A percentile compares a stretch with the other conserved stretches of the same genome.
Evolutionary conservation across 1,140 invertebrate species (phyloP).

Genomic region (Listronotus bonariensis): DNA sequence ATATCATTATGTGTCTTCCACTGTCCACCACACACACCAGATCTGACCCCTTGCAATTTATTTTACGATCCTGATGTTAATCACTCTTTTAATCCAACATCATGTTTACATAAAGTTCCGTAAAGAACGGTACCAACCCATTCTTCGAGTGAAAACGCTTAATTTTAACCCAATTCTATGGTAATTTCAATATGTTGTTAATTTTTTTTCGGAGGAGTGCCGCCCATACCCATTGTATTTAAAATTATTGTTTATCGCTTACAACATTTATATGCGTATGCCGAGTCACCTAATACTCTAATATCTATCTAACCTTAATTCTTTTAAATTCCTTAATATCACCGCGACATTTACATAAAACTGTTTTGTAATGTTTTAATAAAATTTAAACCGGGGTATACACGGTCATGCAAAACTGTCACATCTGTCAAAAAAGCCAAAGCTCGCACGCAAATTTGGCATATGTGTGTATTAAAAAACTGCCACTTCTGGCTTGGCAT

Average conservation of each 20-base stretch:
- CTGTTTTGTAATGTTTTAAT: too few relatives aligned
- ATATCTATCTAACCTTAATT: slow-evolving; percentile 25
- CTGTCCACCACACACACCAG: too few relatives aligned
- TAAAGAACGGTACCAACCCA: slow-evolving; percentile 18
- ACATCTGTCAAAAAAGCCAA: too few relatives aligned
- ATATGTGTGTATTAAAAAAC: too few relatives aligned
- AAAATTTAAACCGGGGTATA: too few relatives aligned
- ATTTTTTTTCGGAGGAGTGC: slow-evolving; percentile 27
- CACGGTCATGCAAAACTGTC: too few relatives aligned
- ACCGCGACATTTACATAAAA: slow-evolving; percentile 16
- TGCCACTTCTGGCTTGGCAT: too few relatives aligned
- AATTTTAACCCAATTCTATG: slow-evolving; percentile 31
- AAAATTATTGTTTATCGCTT: slow-evolving; percentile 30
- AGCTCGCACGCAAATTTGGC: too few relatives aligned
- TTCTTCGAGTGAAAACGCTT: slow-evolving; percentile 25
- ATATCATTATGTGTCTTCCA: too few relatives aligned
- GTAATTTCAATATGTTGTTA: slow-evolving; percentile 29
- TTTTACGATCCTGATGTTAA: too few relatives aligned
- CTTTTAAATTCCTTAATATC: slow-evolving; percentile 12
- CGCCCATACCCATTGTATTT: slow-evolving; percentile 28
- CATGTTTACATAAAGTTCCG: slow-evolving; percentile 6
- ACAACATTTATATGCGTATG: slow-evolving; percentile 22
- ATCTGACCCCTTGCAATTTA: too few relatives aligned
- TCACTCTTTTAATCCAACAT: too few relatives aligned
- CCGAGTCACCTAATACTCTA: slow-evolving; percentile 21